These are phyloP conservation scores for Spodoptera exigua DNA, from an alignment of 2,888 invertebrate species.

Conservation along the genomic window DNA sequence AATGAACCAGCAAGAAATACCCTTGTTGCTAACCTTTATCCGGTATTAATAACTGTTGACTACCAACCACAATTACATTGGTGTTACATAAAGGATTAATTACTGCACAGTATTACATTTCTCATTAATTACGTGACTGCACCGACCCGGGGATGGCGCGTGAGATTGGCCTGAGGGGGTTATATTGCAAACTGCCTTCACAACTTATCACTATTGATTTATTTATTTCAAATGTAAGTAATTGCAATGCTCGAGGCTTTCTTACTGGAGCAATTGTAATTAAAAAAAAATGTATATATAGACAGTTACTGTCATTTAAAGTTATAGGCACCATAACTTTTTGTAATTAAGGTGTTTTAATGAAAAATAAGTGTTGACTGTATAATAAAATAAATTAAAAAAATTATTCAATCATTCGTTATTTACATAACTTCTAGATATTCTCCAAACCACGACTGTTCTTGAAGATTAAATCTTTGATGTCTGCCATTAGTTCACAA, in stretches of 20 bases:
- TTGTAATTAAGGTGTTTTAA: too few relatives aligned
- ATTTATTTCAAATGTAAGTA: conserved; percentile 31
- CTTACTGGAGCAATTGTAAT: conserved; percentile 2
- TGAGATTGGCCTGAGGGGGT: conserved; percentile 30
- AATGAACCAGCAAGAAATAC: too few relatives aligned
- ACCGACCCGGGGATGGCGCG: conserved; percentile 8
- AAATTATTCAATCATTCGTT: background rate
- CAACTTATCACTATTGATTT: conserved; percentile 29
- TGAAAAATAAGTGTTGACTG: too few relatives aligned
- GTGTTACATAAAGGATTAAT: conserved; percentile 14
- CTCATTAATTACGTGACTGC: conserved; percentile 17
- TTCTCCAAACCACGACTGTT: too few relatives aligned
- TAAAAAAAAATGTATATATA: background rate
- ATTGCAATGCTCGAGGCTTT: conserved; percentile 19
- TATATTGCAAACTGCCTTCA: conserved; percentile 6
- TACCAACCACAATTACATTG: background rate
- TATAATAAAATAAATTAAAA: too few relatives aligned
- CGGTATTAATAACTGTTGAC: too few relatives aligned
- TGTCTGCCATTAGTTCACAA: too few relatives aligned
- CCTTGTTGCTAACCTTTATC: too few relatives aligned
- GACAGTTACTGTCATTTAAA: too few relatives aligned
- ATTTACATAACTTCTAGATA: background rate
- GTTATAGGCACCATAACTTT: too few relatives aligned
- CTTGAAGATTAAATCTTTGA: too few relatives aligned
- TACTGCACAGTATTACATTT: conserved; percentile 14